These are phyloP conservation scores for Momotus momota DNA, from an alignment of 2,797 vertebrate genomes.

Conservation along the genomic window DNA sequence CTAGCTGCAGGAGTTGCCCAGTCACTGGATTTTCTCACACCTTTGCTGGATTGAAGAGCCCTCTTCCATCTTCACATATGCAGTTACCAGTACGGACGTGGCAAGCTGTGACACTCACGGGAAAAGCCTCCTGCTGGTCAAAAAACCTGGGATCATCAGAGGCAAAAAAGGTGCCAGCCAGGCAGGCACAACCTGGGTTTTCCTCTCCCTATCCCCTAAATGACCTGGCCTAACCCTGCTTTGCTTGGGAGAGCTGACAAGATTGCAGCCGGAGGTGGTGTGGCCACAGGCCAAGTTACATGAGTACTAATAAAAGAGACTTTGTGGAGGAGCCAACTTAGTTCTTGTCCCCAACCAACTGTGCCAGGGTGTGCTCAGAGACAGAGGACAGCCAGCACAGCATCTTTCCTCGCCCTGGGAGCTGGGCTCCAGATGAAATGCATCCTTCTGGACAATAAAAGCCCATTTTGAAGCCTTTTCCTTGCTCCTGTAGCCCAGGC, in stretches of 20 bases:
- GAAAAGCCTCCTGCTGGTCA: background rate
- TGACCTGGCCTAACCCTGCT: conserved; percentile 47
- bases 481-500: background rate
- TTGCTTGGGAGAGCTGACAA: conserved; percentile 61
- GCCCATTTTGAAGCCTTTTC: background rate
- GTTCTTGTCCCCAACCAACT: conserved; percentile 46
- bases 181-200: background rate
- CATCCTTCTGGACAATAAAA: conserved; percentile 13
- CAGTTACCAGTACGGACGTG: background rate
- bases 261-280: conserved; percentile 55
- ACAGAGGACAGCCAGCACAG: conserved; percentile 41
- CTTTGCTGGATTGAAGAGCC: background rate
- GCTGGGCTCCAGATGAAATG: background rate
- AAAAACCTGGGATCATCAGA: background rate
- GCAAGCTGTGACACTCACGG: background rate
- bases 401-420: conserved; percentile 45
- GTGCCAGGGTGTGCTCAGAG: conserved; percentile 34
- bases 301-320: conserved; percentile 69
- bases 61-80: background rate
- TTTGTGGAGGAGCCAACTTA: conserved; percentile 69
- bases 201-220: conserved; percentile 16
- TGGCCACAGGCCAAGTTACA: conserved; percentile 66
- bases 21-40: background rate
- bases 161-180: background rate
- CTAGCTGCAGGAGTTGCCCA: background rate